phyloP scores from a whole-genome alignment of 2,797 vertebrate genomes.

The Otolemur crassicaudatus region DNA sequence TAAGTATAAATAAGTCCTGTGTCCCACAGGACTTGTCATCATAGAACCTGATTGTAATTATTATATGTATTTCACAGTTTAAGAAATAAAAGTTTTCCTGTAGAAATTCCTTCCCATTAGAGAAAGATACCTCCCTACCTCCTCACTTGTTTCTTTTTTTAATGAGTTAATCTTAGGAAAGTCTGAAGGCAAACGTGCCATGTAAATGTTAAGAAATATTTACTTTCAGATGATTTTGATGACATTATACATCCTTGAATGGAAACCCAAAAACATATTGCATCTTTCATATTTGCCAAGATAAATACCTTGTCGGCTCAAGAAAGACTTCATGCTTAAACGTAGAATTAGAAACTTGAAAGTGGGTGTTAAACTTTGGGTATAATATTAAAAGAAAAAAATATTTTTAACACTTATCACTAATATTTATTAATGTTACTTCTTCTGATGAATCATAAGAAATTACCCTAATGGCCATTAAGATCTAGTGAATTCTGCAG shows the following conservation, averaged over 20 bases:
- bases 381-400: slow-evolving; percentile 65
- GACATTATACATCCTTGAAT: neutral
- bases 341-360: slow-evolving; percentile 24
- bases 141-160: slow-evolving; percentile 47
- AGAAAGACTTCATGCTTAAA: neutral
- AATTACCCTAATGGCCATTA: slow-evolving; percentile 85
- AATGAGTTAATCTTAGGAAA: neutral
- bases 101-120: neutral
- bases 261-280: neutral
- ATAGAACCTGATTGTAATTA: slow-evolving; percentile 27
- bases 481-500: slow-evolving; percentile 86
- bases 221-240: slow-evolving; percentile 25
- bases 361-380: neutral
- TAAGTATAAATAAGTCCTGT: too few species aligned
- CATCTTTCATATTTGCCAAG: neutral
- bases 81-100: neutral
- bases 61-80: slow-evolving; percentile 67
- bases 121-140: slow-evolving; percentile 24
- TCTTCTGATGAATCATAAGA: slow-evolving; percentile 86
- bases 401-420: slow-evolving; percentile 57
- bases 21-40: neutral
- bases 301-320: neutral
- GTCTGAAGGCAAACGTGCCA: neutral
- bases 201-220: neutral
- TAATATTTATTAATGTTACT: slow-evolving; percentile 79